Conservation (phyloP, 2,888 invertebrate genomes). For the Chymomyza fuscimana region DNA sequence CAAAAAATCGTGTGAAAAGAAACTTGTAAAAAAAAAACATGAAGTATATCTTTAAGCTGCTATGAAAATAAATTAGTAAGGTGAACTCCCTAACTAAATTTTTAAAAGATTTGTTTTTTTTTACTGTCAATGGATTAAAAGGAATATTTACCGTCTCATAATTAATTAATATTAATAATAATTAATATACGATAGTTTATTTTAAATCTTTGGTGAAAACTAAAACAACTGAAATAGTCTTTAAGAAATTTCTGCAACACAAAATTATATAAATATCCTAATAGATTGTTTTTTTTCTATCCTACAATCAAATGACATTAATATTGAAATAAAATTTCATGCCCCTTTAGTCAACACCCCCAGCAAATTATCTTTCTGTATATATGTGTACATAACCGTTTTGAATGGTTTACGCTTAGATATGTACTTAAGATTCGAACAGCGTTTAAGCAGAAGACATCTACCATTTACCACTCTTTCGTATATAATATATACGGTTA, state of each 20-base stretch:
- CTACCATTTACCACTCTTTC: background rate
- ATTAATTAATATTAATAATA: too few species aligned
- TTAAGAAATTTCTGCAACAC: background rate
- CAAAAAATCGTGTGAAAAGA: too few species aligned
- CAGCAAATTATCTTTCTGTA: background rate
- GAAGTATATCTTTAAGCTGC: too few species aligned
- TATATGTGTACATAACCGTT: background rate
- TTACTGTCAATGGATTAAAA: too few species aligned
- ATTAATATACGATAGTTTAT: too few species aligned
- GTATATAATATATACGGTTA: background rate
- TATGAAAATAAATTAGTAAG: too few species aligned
- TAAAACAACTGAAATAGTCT: background rate
- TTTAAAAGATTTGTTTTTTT: too few species aligned
- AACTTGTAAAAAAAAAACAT: too few species aligned
- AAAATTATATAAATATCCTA: background rate
- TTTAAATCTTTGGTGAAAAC: too few species aligned
- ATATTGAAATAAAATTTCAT: background rate
- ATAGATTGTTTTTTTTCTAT: background rate
- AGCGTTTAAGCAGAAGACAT: slow-evolving; percentile 39
- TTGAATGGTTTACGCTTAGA: slow-evolving; percentile 37
- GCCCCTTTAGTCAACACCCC: background rate
- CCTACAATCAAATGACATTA: background rate
- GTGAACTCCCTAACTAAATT: too few species aligned
- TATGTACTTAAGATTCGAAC: slow-evolving; percentile 58
- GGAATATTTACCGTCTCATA: too few species aligned